These are phyloP conservation scores for Pocillopora meandrina DNA, from an alignment of 92 coral and sea anemone species.

Conservation along the genomic window DNA sequence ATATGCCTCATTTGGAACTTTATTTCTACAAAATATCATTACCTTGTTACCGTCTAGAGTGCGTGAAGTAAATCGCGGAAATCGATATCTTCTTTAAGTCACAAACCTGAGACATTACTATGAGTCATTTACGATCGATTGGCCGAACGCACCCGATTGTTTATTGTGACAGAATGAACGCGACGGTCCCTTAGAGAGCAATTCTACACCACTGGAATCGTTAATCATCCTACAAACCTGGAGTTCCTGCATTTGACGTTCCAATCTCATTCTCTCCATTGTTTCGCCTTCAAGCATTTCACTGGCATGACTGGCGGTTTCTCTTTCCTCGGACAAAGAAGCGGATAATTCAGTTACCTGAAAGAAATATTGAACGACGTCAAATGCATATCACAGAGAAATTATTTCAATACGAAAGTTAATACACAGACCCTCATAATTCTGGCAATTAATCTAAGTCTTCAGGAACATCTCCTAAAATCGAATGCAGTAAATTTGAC, in stretches of 20 bases:
- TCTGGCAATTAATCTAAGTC: background rate
- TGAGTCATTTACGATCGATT: no score
- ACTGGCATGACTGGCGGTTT: constrained; percentile 85
- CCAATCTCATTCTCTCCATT: constrained; percentile 94
- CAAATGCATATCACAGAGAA: constrained; percentile 8
- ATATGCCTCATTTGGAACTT: no score
- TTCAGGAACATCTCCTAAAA: constrained; percentile 1
- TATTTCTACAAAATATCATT: no score
- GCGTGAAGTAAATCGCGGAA: no score
- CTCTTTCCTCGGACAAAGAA: constrained; percentile 87
- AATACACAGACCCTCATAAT: constrained; percentile 13
- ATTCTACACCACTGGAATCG: no score
- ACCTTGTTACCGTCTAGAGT: no score
- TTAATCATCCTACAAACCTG: constrained; percentile 55
- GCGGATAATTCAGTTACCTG: constrained; percentile 90
- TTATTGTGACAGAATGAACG: no score
- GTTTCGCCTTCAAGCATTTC: constrained; percentile 88
- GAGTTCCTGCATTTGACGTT: constrained; percentile 76
- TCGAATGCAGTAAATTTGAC: background rate
- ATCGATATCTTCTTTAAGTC: no score
- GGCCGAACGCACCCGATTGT: no score
- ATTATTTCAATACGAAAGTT: background rate
- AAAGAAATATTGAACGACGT: background rate
- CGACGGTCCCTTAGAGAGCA: no score
- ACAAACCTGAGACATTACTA: no score